Percentiles rank a stretch among this genome's conserved stretches.
phyloP scores from a whole-genome alignment of 1,140 invertebrate genomes.

The Pseudomyrmex gracilis region DNA sequence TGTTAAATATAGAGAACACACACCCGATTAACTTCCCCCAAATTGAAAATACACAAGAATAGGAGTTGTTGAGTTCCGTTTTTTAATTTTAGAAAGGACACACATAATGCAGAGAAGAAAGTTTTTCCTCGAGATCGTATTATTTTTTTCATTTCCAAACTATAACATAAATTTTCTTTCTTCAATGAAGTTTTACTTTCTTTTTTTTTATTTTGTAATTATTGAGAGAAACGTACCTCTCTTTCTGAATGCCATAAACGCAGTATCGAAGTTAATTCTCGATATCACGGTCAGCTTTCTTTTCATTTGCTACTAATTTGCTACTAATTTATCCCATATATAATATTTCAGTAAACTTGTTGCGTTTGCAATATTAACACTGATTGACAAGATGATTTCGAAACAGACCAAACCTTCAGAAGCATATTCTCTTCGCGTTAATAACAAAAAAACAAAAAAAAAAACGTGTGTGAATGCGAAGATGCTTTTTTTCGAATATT shows the following conservation, averaged over 20 bases:
- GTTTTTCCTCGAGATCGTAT: background rate
- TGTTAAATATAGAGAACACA: background rate
- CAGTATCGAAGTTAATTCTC: conserved; percentile 3
- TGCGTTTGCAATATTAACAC: conserved; percentile 6
- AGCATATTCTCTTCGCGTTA: background rate
- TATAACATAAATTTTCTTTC: conserved; percentile 1
- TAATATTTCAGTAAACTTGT: conserved; percentile 31
- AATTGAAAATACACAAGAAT: background rate
- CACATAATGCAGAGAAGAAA: background rate
- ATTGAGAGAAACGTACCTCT: background rate
- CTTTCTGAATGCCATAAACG: background rate
- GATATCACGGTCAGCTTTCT: background rate
- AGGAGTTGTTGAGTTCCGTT: background rate
- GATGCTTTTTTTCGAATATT: background rate
- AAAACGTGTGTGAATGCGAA: background rate
- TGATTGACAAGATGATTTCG: conserved; percentile 12
- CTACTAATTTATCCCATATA: background rate
- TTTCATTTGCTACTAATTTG: background rate
- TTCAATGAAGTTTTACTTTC: background rate
- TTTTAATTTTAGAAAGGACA: conserved; percentile 20
- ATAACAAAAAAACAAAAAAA: background rate
- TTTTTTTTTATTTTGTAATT: background rate
- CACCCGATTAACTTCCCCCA: background rate
- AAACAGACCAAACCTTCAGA: background rate
- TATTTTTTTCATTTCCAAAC: background rate